phyloP scores from a whole-genome alignment of 1,140 invertebrate genomes.

The Berghia stephanieae region DNA sequence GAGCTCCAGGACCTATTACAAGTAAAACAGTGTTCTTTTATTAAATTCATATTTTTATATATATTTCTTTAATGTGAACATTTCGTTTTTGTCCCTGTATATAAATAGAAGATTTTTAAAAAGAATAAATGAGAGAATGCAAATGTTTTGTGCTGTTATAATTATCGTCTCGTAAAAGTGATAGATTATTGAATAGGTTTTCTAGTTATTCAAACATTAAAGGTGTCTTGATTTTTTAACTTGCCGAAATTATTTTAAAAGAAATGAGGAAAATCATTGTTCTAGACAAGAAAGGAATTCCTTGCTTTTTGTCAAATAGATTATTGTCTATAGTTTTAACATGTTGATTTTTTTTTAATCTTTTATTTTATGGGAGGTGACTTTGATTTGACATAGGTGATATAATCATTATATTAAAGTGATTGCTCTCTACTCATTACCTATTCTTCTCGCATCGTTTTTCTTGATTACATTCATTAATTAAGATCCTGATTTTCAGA shows the following conservation, averaged over 20 bases:
- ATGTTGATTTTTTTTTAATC: not conserved
- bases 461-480: not conserved
- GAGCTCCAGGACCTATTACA: slow-evolving; percentile 69
- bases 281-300: too few relatives aligned
- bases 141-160: not conserved
- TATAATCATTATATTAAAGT: not conserved
- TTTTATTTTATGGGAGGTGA: not conserved
- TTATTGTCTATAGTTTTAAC: not conserved
- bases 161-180: too few relatives aligned
- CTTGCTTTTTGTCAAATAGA: too few relatives aligned
- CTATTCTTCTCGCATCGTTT: not conserved
- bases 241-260: too few relatives aligned
- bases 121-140: not conserved
- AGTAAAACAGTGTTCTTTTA: slow-evolving; percentile 53
- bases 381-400: not conserved
- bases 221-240: too few relatives aligned
- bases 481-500: too few relatives aligned
- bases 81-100: not conserved
- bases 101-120: not conserved
- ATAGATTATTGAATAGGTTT: not conserved
- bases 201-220: too few relatives aligned
- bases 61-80: too few relatives aligned
- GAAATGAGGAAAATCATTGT: too few relatives aligned
- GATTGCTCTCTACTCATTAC: not conserved
- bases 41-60: not conserved